Evolutionary conservation across 2,113 vertebrate species (phyloP).

Genomic region (Hemibagrus wyckioides): DNA sequence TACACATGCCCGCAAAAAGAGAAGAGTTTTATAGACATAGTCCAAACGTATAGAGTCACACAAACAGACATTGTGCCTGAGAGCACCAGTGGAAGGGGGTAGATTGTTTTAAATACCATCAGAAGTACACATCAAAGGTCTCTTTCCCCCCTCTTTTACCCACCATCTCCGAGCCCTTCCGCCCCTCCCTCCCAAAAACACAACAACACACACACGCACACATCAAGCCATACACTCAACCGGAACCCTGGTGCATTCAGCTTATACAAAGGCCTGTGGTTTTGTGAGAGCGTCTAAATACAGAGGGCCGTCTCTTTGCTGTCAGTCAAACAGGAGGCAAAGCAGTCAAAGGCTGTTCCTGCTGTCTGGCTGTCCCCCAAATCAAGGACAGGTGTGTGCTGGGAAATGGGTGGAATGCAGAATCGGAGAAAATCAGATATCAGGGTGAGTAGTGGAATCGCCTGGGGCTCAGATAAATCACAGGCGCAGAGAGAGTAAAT

Average conservation of each 20-base stretch:
- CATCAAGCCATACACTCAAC: conserved; percentile 59
- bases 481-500: conserved; percentile 43
- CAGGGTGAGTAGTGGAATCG: background rate
- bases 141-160: conserved; percentile 56
- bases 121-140: conserved; percentile 65
- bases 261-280: conserved; percentile 62
- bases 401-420: conserved; percentile 16
- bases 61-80: conserved; percentile 34
- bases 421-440: conserved; percentile 14
- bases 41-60: background rate
- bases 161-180: conserved; percentile 56
- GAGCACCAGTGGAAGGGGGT: conserved; percentile 5
- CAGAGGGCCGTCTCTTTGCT: conserved; percentile 67
- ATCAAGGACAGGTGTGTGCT: conserved; percentile 27
- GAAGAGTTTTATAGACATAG: background rate
- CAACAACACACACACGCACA: conserved; percentile 53
- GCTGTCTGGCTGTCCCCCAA: conserved; percentile 17
- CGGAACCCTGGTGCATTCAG: conserved; percentile 58
- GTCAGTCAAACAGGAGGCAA: conserved; percentile 63
- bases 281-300: conserved; percentile 67
- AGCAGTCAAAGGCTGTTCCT: conserved; percentile 42
- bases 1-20: background rate
- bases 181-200: conserved; percentile 46
- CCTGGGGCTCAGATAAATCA: background rate
- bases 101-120: conserved; percentile 64